Evolutionary conservation across 2,888 invertebrate species (phyloP), one percentile per base, ranked within the genome.

Genomic region (Mechanitis messenoides): DNA sequence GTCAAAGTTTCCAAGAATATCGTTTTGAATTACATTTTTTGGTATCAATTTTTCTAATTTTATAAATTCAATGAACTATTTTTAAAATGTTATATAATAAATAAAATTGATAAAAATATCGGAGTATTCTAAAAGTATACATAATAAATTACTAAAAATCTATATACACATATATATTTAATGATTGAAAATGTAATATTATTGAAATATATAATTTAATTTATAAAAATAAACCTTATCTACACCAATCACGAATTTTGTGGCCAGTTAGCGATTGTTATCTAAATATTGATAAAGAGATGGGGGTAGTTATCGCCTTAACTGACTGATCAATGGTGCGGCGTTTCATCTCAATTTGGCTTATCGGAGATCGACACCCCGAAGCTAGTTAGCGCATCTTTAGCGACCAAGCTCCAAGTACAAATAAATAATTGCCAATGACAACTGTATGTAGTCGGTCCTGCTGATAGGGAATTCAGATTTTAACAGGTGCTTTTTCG

Each of bases 291-390:
- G 72, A 79, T 83, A 82, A 77, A 81, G 58, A 55, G 59, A 47
- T 56, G 62, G 59, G 76, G 76, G 79, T 84, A 83, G 83, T 87
- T 86, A 85, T 83, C 82, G 75, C 65, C 72, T 72, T 88, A 88
- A 90, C 81, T 87, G 89, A 90, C 88, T 87, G 87, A 87, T 89
- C 87, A 89, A 89, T 89, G 82, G 85, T 81, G 73, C 75, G 76
- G 74, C 79, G 78, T 84, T 83, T 81, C 83, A 80, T 85, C 88
- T 89, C 87, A 87, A 87, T 89, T 88, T 81, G 86, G 88, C 78
- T 85, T 90, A 89, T 89, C 87, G 72, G 59, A 69, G 78, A 87
- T 85, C 85, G 78, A 78, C 83, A 85, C 84, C 83, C 80, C 76
- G 77, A 77, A 80, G 86, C 87, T 87, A 88, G 89, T 89, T 89